Evolutionary conservation across 2,113 vertebrate species (phyloP).

Genomic region (Alouatta palliata): DNA sequence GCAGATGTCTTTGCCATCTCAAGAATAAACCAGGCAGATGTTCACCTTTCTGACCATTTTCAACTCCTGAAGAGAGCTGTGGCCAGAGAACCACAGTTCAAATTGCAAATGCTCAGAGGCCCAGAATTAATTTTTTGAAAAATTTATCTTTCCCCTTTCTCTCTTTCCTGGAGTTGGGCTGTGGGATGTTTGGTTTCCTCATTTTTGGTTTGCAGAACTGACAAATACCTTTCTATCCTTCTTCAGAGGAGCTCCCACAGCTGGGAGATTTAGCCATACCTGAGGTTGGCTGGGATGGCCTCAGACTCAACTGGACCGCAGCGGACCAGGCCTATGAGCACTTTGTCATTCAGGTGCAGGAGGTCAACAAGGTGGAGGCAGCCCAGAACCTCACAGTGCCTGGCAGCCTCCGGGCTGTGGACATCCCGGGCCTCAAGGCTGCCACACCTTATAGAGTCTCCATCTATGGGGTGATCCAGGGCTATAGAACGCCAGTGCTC

Average conservation of each 20-base stretch:
- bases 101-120: not conserved
- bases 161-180: not conserved
- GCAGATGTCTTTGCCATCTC: not conserved
- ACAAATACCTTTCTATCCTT: conserved; percentile 84
- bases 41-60: not conserved
- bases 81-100: not conserved
- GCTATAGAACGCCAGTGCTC: conserved; percentile 84
- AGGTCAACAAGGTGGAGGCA: conserved; percentile 83
- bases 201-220: conserved; percentile 63
- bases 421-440: conserved; percentile 89
- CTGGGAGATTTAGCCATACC: conserved; percentile 88
- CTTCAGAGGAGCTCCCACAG: conserved; percentile 91
- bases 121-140: not conserved
- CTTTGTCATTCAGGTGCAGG: conserved; percentile 93
- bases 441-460: conserved; percentile 89
- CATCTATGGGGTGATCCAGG: conserved; percentile 88
- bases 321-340: conserved; percentile 85
- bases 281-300: conserved; percentile 90
- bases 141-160: not conserved
- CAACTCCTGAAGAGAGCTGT: not conserved
- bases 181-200: not conserved
- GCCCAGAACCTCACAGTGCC: conserved; percentile 86
- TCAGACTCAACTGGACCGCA: conserved; percentile 92
- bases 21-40: not conserved
- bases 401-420: conserved; percentile 80